These are phyloP conservation scores for human DNA, from an alignment of 2,113 vertebrate genomes.

Conservation along the genomic window GRCh38 chr9:77035001-77035500, in stretches of 20 bases:
- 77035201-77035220: conserved; percentile 59
- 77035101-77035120: neutral
- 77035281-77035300: neutral
- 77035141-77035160: neutral
- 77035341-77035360: too few relatives aligned
- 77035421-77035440: too few relatives aligned
- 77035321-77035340: too few relatives aligned
- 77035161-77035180: conserved; percentile 43
- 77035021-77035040: neutral
- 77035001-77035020: neutral
- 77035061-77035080: neutral
- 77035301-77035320: too few relatives aligned
- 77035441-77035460: too few relatives aligned
- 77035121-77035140: conserved; percentile 37
- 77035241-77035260: conserved; percentile 53
- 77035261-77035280: conserved; percentile 41
- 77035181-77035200: conserved; percentile 58
- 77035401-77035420: too few relatives aligned
- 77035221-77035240: conserved; percentile 5
- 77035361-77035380: too few relatives aligned
- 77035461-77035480: too few relatives aligned
- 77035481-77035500: too few relatives aligned
- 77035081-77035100: neutral
- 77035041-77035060: neutral
- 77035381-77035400: too few relatives aligned